Base-by-base conservation (phyloP, 2,797 vertebrate species). In the Delichon dasypus region DNA sequence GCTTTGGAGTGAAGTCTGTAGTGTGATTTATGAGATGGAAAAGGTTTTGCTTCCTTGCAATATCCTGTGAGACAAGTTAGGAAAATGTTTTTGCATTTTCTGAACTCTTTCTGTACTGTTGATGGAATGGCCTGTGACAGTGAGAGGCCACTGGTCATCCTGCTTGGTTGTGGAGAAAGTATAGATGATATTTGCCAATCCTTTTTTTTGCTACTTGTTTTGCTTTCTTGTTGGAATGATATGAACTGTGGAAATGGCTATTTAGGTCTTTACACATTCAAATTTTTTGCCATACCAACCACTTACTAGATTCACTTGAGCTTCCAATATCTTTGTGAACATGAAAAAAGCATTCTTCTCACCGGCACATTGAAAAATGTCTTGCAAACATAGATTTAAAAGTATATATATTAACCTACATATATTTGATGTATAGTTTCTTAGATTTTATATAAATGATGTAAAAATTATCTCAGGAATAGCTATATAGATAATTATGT, bases 381-480 rank as follows among this genome's bases (percentile, higher is more conserved):
- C 44, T 58, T 89, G 27, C 29, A 51, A 76, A n/a, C 2, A 3
- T 17, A 47, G 18, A 58, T 90, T 61, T 68, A 13, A 32, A 88
- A 55, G 62, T 57, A 0, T 15, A 42, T 62, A 1, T 75, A n/a
- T 62, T 68, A 73, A 8, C 32, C 26, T 51, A 45, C 9, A 13
- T 86, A 25, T 32, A 14, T 64, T 74, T 64, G 53, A 25, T 42
- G 9, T 71, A 23, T 54, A 13, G 6, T 74, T 92, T 71, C 34
- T 55, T 62, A n/a, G 60, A 38, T 42, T 76, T 76, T 57, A 1
- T 45, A 3, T 23, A 14, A 0, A 0, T 58, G 19, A 42, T 23
- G 80, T 67, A 5, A n/a, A 86, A 86, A 26, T 57, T 0, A 19
- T 78, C 16, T 87, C 19, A 40, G 61, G 34, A 32, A 9, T 71